These are phyloP conservation scores for Polypedilum pembai DNA, from an alignment of 1,140 invertebrate species.

Conservation along the genomic window DNA sequence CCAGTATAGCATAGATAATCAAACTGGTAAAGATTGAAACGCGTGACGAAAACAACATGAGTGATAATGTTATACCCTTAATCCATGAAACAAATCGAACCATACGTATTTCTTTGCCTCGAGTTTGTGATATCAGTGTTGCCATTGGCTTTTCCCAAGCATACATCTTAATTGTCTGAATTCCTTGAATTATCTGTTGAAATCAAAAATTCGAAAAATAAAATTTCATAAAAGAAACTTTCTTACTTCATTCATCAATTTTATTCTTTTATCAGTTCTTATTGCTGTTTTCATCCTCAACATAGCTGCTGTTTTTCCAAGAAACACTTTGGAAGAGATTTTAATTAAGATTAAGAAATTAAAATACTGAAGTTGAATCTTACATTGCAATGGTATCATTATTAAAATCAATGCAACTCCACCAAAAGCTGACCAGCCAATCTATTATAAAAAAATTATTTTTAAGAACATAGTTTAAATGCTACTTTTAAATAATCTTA, in stretches of 20 bases:
- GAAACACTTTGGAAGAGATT: constrained; percentile 38
- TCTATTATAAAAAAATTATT: neutral
- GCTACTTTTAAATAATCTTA: constrained; percentile 34
- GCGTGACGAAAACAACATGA: constrained; percentile 51
- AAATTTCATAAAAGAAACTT: neutral
- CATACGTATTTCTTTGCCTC: constrained; percentile 44
- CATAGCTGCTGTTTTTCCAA: constrained; percentile 57
- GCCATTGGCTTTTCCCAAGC: constrained; percentile 74
- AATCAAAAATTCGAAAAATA: neutral
- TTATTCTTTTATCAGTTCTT: constrained; percentile 69
- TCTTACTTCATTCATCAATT: constrained; percentile 71
- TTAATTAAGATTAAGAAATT: neutral
- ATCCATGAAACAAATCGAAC: constrained; percentile 43
- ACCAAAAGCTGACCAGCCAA: constrained; percentile 49
- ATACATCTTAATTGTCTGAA: constrained; percentile 81
- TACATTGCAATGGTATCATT: constrained; percentile 31
- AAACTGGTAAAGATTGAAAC: constrained; percentile 56
- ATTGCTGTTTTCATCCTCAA: constrained; percentile 58
- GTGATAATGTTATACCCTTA: constrained; percentile 50
- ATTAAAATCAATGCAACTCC: constrained; percentile 53
- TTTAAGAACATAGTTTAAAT: neutral
- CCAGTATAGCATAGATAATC: constrained; percentile 48
- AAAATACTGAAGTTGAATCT: neutral
- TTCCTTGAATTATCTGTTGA: constrained; percentile 49
- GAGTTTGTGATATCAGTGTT: constrained; percentile 52